Evolutionary conservation across 2,888 invertebrate genomes (phyloP).

Genomic region (Lymantria monacha): DNA sequence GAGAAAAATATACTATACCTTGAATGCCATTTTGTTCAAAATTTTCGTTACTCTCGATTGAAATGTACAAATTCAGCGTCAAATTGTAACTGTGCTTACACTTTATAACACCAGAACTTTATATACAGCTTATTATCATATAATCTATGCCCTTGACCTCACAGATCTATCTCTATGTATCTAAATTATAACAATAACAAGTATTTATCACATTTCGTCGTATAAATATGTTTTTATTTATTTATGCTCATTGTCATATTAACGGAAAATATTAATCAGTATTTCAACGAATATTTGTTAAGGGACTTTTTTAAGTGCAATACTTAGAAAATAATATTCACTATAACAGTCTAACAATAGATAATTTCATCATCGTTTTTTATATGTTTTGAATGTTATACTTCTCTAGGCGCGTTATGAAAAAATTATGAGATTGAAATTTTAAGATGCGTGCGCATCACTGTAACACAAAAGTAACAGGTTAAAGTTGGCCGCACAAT

Average conservation of each 20-base stretch:
- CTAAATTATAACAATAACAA: neutral
- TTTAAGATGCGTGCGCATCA: no score
- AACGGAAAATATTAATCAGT: neutral
- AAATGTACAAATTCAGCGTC: neutral
- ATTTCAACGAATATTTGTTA: no score
- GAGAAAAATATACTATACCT: neutral
- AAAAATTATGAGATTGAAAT: no score
- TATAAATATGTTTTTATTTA: neutral
- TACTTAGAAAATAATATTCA: no score
- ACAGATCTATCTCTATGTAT: neutral
- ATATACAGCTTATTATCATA: neutral
- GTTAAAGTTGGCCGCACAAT: no score
- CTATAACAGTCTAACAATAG: no score
- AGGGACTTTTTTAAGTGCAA: no score
- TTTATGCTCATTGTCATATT: constrained; percentile 3
- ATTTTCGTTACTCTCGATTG: neutral
- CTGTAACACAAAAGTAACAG: no score
- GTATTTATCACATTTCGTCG: neutral
- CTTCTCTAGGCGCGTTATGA: no score
- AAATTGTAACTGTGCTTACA: neutral
- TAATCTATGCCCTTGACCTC: neutral
- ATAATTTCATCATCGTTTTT: no score
- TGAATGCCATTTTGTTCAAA: neutral
- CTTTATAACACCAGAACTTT: neutral
- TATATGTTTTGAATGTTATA: no score